These are phyloP conservation scores for Parnassius apollo DNA, from an alignment of 2,888 invertebrate species.

Conservation along the genomic window DNA sequence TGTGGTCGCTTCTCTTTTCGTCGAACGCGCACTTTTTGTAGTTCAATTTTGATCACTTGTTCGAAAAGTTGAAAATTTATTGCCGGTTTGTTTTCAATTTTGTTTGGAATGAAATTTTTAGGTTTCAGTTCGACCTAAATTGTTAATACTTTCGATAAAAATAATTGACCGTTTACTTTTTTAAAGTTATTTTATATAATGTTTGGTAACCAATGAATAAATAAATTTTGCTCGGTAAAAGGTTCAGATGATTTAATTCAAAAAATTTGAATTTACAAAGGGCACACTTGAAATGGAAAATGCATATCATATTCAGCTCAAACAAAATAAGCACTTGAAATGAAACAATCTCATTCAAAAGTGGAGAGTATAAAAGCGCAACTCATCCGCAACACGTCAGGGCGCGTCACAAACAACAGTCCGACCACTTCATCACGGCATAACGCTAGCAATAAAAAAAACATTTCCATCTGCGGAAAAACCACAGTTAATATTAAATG, in stretches of 20 bases:
- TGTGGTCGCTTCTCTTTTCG: conserved; percentile 66
- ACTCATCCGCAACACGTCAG: conserved; percentile 68
- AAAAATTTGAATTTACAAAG: conserved; percentile 9
- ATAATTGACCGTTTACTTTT: conserved; percentile 42
- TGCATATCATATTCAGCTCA: conserved; percentile 3
- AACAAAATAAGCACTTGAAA: conserved; percentile 54
- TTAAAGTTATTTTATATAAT: conserved; percentile 22
- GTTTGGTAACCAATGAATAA: conserved; percentile 1
- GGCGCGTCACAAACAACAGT: conserved; percentile 72
- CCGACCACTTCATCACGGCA: conserved; percentile 76
- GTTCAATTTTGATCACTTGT: conserved; percentile 74
- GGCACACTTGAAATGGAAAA: conserved; percentile 5
- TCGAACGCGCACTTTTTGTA: conserved; percentile 63
- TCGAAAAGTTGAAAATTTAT: conserved; percentile 75
- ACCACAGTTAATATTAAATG: conserved; percentile 81
- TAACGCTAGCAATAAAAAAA: conserved; percentile 74
- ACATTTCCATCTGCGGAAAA: conserved; percentile 79
- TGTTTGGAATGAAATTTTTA: conserved; percentile 50
- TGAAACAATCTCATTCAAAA: conserved; percentile 58
- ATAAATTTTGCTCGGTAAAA: neutral
- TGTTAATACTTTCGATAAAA: conserved; percentile 40
- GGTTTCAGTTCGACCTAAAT: conserved; percentile 34
- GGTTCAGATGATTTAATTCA: neutral
- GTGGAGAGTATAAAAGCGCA: conserved; percentile 67
- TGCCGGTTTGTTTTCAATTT: conserved; percentile 67